phyloP scores from a whole-genome alignment of 35 echinoderm and acorn worm genomes.

The Ophiothrix spiculata region DNA sequence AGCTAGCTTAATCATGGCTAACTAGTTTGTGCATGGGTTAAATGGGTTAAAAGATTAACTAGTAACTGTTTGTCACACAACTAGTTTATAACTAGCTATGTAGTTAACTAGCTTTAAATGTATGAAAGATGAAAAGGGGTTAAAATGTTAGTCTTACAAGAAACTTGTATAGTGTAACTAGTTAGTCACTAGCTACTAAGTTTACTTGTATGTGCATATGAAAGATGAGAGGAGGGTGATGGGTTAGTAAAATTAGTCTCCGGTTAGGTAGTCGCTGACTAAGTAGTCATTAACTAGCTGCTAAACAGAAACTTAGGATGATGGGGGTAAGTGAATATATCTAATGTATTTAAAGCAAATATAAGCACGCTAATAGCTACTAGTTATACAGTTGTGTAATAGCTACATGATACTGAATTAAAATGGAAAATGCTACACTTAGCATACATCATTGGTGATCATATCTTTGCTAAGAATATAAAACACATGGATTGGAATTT shows the following conservation, averaged over 20 bases:
- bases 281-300: background rate
- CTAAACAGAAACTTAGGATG: background rate
- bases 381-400: too few relatives aligned
- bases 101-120: background rate
- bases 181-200: background rate
- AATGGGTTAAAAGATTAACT: background rate
- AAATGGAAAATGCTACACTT: too few relatives aligned
- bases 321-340: background rate
- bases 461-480: too few relatives aligned
- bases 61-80: background rate
- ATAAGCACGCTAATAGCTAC: too few relatives aligned
- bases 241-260: constrained; percentile 16
- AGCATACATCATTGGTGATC: too few relatives aligned
- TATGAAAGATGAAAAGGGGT: background rate
- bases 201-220: constrained; percentile 3
- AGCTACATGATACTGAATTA: too few relatives aligned
- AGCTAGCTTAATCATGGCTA: too few relatives aligned
- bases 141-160: constrained; percentile 14
- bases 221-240: background rate
- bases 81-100: background rate
- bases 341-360: too few relatives aligned
- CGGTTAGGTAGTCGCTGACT: background rate
- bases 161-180: background rate
- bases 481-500: too few relatives aligned
- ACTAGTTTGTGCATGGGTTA: background rate